Evolutionary conservation across 2,888 invertebrate species (phyloP), one percentile per base, ranked within the genome.

Genomic region (Ormyrus thymus): DNA sequence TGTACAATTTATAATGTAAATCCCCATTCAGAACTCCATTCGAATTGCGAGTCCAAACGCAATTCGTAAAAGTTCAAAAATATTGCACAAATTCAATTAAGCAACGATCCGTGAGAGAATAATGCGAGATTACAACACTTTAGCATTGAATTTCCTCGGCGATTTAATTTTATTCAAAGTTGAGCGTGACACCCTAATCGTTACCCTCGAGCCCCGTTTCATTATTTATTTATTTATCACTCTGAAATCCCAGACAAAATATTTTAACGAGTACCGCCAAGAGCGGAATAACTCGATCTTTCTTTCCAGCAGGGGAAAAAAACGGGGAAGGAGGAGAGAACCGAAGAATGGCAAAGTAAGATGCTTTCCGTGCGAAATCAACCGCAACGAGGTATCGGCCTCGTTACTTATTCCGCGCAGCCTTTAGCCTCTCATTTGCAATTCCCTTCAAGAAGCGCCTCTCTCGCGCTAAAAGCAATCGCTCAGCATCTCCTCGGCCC

Each of bases 351-450:
- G 29, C 29, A 29, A 78, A 78, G 70, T 80, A 71, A 80, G 80
- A 80, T 65, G 75, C 80, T 51, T 70, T 65, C 64, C n/a, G 56
- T 43, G 69, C 72, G 71, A 78, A 81, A 81, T 75, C 75, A 81
- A 64, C 43, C 72, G 65, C 70, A 58, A 55, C 43, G 64, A 61
- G 50, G 7, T 46, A 45, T 53, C 70, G 48, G 13, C 59, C 81
- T 81, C 78, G 73, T 81, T 81, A 81, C 72, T 74, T 78, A 81
- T 81, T 81, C 81, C 50, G 55, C 68, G 68, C 59, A 48, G 53
- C 69, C 46, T 65, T 56, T 64, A 46, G 69, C 65, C 62, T 72
- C 72, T 78, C 76, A 81, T 81, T 81, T 78, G 72, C 78, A 48
- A 76, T 81, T 78, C 80, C 66, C 70, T 13, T 11, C 69, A 43